Conservation (phyloP, 2,797 vertebrate genomes). For the Anguilla marmorata region DNA sequence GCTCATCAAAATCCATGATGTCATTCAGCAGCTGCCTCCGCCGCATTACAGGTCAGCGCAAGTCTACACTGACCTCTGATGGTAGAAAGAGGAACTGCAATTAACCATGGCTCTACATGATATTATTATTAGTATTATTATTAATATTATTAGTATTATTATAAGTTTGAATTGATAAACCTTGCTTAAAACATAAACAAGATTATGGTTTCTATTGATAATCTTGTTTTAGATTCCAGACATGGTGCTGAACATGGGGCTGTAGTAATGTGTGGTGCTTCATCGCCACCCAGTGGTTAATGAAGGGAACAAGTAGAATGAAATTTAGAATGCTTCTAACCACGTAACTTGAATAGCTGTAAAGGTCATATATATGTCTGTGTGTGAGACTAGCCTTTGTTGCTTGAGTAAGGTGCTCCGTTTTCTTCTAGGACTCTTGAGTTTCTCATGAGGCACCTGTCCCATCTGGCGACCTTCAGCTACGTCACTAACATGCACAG, state of each 20-base stretch:
- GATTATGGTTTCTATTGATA: neutral
- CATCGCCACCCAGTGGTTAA: neutral
- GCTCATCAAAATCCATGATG: conserved; percentile 95
- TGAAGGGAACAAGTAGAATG: neutral
- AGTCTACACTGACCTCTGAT: conserved; percentile 39
- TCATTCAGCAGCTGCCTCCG: conserved; percentile 95
- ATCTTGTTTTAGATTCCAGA: neutral
- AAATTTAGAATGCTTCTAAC: neutral
- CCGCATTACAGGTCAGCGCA: conserved; percentile 90
- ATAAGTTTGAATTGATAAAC: neutral
- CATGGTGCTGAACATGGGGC: neutral
- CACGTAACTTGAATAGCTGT: neutral
- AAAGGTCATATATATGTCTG: neutral
- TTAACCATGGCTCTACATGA: neutral
- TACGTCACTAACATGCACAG: conserved; percentile 98
- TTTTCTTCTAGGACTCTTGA: conserved; percentile 85
- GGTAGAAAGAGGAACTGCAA: conserved; percentile 36
- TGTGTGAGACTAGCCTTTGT: neutral
- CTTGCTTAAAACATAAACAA: too few relatives aligned
- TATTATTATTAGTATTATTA: neutral
- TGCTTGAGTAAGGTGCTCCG: neutral
- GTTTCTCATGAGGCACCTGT: conserved; percentile 97
- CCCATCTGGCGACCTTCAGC: conserved; percentile 89
- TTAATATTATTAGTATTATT: neutral
- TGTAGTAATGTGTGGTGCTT: neutral